Conservation (phyloP, 2,888 invertebrate genomes). For the Micoletzkya japonica region DNA sequence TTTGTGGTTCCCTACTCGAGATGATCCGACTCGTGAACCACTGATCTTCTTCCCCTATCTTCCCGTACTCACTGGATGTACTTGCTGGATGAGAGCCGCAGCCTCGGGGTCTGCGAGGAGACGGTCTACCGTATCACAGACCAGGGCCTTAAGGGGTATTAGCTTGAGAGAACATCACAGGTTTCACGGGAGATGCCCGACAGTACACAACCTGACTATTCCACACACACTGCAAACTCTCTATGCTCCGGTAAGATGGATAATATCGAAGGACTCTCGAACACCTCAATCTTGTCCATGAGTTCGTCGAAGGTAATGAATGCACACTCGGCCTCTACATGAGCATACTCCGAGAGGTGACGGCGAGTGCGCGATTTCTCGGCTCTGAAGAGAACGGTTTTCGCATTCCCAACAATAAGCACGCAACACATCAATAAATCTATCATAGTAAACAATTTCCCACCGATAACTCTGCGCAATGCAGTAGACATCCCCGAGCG, state of each 20-base stretch:
- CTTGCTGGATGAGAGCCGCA: conserved; percentile 79
- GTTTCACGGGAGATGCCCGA: neutral
- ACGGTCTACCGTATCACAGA: conserved; percentile 91
- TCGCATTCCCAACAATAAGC: neutral
- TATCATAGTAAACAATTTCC: neutral
- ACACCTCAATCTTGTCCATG: conserved; percentile 74
- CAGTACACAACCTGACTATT: neutral
- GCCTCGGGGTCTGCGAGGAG: conserved; percentile 80
- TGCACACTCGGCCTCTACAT: conserved; percentile 93
- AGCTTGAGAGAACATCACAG: neutral
- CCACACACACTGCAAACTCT: neutral
- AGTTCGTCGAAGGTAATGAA: conserved; percentile 90
- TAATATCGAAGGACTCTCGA: neutral
- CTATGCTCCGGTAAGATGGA: neutral
- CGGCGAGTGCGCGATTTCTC: conserved; percentile 93
- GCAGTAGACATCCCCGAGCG: conserved; percentile 94
- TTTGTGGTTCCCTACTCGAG: too few species aligned
- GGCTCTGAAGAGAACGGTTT: conserved; percentile 68
- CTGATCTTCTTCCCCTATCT: too few species aligned
- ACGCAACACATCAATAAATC: neutral
- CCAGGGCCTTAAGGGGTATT: conserved; percentile 67
- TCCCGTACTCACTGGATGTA: conserved; percentile 80
- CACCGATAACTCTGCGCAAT: conserved; percentile 92
- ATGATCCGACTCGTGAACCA: too few species aligned
- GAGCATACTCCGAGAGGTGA: conserved; percentile 93